Percentiles rank a stretch among this genome's conserved stretches.
phyloP scores from a whole-genome alignment of 1,140 invertebrate genomes.

The Drosophila burlai region DNA sequence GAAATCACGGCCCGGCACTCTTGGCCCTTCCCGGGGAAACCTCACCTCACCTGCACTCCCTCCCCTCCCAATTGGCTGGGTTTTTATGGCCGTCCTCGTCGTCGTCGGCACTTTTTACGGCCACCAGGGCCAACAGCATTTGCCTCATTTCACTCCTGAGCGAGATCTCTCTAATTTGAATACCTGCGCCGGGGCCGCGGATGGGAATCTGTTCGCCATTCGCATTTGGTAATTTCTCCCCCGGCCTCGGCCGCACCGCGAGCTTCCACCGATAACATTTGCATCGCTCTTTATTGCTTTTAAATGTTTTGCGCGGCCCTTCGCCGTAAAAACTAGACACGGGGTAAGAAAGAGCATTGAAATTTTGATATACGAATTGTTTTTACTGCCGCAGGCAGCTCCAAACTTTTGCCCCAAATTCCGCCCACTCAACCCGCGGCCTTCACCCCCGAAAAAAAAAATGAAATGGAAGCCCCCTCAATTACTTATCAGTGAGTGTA shows the following conservation, averaged over 20 bases:
- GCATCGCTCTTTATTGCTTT: constrained; percentile 76
- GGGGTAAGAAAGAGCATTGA: constrained; percentile 25
- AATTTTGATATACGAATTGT: constrained; percentile 77
- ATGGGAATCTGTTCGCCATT: constrained; percentile 45
- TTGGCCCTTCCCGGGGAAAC: constrained; percentile 25
- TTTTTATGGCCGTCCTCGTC: constrained; percentile 65
- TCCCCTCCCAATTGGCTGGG: constrained; percentile 46
- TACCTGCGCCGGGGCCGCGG: constrained; percentile 52
- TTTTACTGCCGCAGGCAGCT: constrained; percentile 54
- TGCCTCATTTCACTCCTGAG: constrained; percentile 73
- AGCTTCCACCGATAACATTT: constrained; percentile 66
- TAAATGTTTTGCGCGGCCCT: constrained; percentile 66
- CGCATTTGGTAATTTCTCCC: constrained; percentile 34
- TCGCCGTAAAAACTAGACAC: constrained; percentile 71
- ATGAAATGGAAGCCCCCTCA: constrained; percentile 3
- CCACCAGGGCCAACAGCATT: constrained; percentile 57
- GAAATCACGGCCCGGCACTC: constrained; percentile 73
- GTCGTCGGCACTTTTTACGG: constrained; percentile 68
- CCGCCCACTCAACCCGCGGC: constrained; percentile 7
- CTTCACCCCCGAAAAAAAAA: constrained; percentile 5
- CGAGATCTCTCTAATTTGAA: constrained; percentile 75
- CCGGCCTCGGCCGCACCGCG: background rate
- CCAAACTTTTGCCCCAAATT: constrained; percentile 36
- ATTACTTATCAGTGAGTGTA: constrained; percentile 44
- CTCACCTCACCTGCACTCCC: background rate